These are phyloP conservation scores for Babylonia areolata DNA, from an alignment of 1,140 invertebrate species.

Conservation along the genomic window DNA sequence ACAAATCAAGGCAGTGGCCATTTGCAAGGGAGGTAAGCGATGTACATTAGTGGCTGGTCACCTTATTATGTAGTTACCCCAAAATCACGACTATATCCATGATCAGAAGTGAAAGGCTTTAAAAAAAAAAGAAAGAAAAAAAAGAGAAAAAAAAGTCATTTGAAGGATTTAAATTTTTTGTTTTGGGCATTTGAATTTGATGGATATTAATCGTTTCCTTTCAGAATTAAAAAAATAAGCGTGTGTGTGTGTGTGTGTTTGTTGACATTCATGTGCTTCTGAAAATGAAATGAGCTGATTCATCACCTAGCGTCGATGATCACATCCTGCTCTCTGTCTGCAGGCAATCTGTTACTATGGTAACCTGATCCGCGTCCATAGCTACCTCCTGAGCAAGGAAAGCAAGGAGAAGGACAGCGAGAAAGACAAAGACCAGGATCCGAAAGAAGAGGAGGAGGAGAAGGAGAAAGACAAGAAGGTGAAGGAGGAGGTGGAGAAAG, in stretches of 20 bases:
- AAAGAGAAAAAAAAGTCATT: no score
- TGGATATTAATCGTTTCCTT: neutral
- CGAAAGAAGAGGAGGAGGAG: neutral
- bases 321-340: slow-evolving; percentile 79
- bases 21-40: no score
- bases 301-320: no score
- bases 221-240: neutral
- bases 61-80: no score
- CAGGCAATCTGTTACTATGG: slow-evolving; percentile 89
- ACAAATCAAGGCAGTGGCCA: no score
- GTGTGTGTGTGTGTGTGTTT: neutral
- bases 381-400: slow-evolving; percentile 79
- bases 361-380: slow-evolving; percentile 80
- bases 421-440: neutral
- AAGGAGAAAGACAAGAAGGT: neutral
- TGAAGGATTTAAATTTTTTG: neutral
- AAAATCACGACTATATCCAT: no score
- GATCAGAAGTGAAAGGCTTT: no score
- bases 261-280: neutral
- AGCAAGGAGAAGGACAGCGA: slow-evolving; percentile 38
- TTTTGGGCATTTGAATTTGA: neutral
- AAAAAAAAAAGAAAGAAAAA: no score
- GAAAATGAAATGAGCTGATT: neutral
- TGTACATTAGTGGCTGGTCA: no score
- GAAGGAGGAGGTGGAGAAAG: neutral